Evolutionary conservation across 2,113 vertebrate species (phyloP).

Genomic region (Callospermophilus lateralis): DNA sequence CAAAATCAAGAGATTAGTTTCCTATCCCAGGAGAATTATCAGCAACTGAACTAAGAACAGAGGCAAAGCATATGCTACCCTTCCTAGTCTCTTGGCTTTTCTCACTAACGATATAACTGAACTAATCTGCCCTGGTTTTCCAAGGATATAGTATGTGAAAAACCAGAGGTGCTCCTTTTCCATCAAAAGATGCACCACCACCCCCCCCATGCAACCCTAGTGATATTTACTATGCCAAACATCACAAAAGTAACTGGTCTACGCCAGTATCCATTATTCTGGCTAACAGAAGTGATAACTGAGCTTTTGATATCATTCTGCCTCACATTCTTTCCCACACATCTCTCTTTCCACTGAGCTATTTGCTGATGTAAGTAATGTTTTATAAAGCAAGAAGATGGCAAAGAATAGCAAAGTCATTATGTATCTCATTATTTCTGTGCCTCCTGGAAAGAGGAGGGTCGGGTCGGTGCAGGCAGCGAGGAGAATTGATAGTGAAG

Average conservation of each 20-base stretch:
- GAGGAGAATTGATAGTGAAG: neutral
- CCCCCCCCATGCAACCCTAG: no score
- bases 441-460: neutral
- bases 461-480: neutral
- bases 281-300: neutral
- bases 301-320: neutral
- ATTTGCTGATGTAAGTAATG: neutral
- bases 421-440: neutral
- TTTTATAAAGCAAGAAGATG: neutral
- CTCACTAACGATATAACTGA: neutral
- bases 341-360: neutral
- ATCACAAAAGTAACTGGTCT: neutral
- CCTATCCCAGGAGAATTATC: constrained; percentile 49
- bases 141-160: neutral
- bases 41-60: constrained; percentile 11
- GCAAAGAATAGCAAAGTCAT: neutral
- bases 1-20: constrained; percentile 36
- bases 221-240: neutral
- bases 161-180: neutral
- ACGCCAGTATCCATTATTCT: neutral
- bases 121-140: neutral
- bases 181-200: neutral
- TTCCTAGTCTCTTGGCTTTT: neutral
- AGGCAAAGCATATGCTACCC: neutral
- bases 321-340: neutral